A percentile compares a stretch with the other conserved stretches of the same genome.
Evolutionary conservation across 2,113 vertebrate species (phyloP).

Genomic region (Sinosuthora webbiana): DNA sequence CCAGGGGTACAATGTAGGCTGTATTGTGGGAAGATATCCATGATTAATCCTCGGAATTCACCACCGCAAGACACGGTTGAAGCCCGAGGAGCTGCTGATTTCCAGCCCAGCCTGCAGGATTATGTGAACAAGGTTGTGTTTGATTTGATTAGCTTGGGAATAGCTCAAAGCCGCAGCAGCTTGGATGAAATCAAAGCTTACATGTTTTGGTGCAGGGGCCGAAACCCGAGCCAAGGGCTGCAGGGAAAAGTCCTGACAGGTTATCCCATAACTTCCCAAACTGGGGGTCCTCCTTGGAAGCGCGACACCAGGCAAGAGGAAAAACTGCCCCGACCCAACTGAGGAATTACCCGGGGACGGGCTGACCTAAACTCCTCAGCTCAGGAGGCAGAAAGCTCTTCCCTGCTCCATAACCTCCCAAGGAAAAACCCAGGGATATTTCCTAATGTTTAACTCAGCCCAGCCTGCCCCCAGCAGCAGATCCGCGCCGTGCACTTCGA

Average conservation of each 20-base stretch:
- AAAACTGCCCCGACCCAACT: not conserved
- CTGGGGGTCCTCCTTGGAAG: not conserved
- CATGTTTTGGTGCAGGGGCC: not conserved
- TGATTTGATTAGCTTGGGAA: not conserved
- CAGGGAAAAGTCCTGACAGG: not conserved
- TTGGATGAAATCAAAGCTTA: not conserved
- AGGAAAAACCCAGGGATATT: not conserved
- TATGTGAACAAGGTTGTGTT: not conserved
- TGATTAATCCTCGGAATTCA: not conserved
- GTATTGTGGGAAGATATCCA: not conserved
- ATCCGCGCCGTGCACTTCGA: not conserved
- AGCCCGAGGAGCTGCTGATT: not conserved
- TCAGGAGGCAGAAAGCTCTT: not conserved
- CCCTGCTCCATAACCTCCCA: not conserved
- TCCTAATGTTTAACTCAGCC: not conserved
- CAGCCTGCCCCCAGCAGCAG: not conserved
- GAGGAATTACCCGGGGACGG: not conserved
- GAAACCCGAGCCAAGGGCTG: not conserved
- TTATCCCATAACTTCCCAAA: not conserved
- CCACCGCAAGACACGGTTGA: not conserved
- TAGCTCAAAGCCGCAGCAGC: constrained; percentile 3
- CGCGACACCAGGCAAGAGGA: not conserved
- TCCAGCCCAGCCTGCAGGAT: not conserved
- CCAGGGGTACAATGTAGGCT: not conserved
- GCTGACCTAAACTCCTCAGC: not conserved